phyloP scores from a whole-genome alignment of 30 jellyfish, hydroid and myxozoan species.

The Morbakka virulenta region DNA sequence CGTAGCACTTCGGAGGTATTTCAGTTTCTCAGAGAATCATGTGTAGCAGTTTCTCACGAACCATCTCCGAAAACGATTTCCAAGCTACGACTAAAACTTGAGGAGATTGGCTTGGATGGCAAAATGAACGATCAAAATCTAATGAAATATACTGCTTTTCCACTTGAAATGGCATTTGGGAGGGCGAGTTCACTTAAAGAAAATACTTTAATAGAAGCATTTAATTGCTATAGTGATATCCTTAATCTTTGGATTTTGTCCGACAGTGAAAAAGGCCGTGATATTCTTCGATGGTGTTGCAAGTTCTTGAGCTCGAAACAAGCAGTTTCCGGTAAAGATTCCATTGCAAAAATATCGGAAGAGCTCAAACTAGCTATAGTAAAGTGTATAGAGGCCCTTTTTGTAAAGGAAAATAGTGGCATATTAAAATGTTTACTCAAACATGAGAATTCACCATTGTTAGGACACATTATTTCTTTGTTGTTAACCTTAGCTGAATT shows the following conservation, averaged over 20 bases:
- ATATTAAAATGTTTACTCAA: background rate
- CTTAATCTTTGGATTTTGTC: background rate
- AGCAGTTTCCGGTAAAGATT: conserved; percentile 30
- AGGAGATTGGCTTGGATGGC: background rate
- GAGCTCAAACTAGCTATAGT: conserved; percentile 53
- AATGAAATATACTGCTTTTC: background rate
- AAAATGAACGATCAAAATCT: background rate
- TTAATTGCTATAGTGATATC: background rate
- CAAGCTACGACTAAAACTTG: background rate
- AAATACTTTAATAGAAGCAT: background rate
- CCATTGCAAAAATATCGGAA: conserved; percentile 55
- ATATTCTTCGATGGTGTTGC: conserved; percentile 15
- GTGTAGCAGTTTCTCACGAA: background rate
- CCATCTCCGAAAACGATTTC: background rate
- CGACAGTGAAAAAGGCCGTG: background rate
- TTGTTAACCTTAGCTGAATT: background rate
- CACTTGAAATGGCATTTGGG: background rate
- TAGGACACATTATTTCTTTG: background rate
- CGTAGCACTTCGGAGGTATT: background rate
- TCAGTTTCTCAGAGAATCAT: background rate
- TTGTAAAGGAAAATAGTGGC: background rate
- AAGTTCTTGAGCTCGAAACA: conserved; percentile 46
- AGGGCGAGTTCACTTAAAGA: background rate
- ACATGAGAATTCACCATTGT: background rate
- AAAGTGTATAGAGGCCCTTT: background rate